A percentile compares a stretch with the other conserved stretches of the same genome.
Evolutionary conservation across 2,888 invertebrate species (phyloP).

Genomic region (Brenthis hecate): DNA sequence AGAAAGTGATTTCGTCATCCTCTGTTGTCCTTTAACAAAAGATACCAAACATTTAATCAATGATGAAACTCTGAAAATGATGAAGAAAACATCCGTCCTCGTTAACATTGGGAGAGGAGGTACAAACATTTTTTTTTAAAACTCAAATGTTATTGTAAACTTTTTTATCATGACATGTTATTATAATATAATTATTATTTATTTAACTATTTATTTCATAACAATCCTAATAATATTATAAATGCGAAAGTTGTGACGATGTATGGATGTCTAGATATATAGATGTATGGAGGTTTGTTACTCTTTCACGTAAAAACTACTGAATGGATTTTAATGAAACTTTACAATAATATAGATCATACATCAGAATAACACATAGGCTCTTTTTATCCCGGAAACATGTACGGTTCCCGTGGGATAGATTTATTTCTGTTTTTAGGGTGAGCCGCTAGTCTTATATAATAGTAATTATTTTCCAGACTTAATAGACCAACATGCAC

Average conservation of each 20-base stretch:
- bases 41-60: constrained; percentile 88
- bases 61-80: constrained; percentile 84
- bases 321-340: no score
- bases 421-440: no score
- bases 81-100: constrained; percentile 89
- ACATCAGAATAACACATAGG: no score
- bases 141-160: not conserved
- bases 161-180: no score
- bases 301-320: not conserved
- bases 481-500: constrained; percentile 89
- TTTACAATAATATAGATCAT: no score
- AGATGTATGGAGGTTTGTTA: no score
- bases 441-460: no score
- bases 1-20: constrained; percentile 89
- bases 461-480: constrained; percentile 51
- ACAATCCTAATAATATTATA: not conserved
- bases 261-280: no score
- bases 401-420: no score
- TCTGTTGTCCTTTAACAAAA: constrained; percentile 85
- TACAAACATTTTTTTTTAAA: constrained; percentile 36
- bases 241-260: no score
- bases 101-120: constrained; percentile 90
- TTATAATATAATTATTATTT: no score
- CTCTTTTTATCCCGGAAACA: no score
- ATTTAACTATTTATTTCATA: not conserved